A percentile compares a stretch with the other conserved stretches of the same genome.
These are phyloP conservation scores for Venturia canescens DNA, from an alignment of 1,140 invertebrate species.

Conservation along the genomic window DNA sequence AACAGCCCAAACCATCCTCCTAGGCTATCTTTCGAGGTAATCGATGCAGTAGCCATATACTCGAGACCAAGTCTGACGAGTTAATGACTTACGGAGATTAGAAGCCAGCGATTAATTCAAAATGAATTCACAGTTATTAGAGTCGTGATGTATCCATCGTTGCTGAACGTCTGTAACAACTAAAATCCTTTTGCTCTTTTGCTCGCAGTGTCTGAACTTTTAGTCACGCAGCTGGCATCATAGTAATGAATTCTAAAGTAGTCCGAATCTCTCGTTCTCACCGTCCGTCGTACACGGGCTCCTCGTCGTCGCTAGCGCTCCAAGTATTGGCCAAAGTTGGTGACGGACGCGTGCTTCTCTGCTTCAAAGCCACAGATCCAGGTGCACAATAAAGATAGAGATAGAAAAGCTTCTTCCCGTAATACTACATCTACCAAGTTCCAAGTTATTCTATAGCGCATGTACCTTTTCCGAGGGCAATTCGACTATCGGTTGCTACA, in stretches of 20 bases:
- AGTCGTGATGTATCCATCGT: too few relatives aligned
- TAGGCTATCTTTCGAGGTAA: too few relatives aligned
- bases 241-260: constrained; percentile 47
- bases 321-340: constrained; percentile 44
- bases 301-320: not conserved
- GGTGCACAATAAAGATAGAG: not conserved
- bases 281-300: not conserved
- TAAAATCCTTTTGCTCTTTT: not conserved
- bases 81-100: too few relatives aligned
- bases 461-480: not conserved
- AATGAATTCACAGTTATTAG: too few relatives aligned
- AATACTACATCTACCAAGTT: constrained; percentile 29
- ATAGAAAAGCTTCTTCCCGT: constrained; percentile 30
- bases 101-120: too few relatives aligned
- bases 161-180: too few relatives aligned
- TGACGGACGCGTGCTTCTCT: constrained; percentile 26
- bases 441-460: constrained; percentile 17
- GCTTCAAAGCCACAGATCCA: not conserved
- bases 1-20: too few relatives aligned
- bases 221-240: constrained; percentile 40
- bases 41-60: too few relatives aligned
- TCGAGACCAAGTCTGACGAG: too few relatives aligned
- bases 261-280: constrained; percentile 25
- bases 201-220: not conserved
- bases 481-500: not conserved